Conservation (phyloP, 2,113 vertebrate genomes). For the Cottus gobio region DNA sequence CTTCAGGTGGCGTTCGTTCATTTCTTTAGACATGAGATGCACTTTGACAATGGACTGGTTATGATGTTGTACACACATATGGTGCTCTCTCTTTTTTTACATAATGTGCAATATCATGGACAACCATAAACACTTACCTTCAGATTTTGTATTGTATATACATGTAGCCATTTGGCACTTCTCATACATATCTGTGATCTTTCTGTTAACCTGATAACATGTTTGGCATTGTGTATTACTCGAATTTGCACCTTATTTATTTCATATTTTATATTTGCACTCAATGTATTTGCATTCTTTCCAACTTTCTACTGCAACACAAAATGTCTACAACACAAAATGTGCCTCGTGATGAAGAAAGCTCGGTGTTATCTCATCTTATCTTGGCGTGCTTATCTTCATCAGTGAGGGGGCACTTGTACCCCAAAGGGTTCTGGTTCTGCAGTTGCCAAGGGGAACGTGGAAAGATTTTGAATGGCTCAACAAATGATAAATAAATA, state of each 20-base stretch:
- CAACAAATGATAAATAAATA: background rate
- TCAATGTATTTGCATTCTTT: background rate
- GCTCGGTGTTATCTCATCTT: background rate
- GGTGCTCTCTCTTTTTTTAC: background rate
- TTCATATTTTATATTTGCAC: background rate
- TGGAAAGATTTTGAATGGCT: background rate
- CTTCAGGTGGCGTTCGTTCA: background rate
- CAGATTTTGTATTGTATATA: background rate
- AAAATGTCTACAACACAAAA: background rate
- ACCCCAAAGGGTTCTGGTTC: background rate
- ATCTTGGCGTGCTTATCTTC: background rate
- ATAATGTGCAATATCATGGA: background rate
- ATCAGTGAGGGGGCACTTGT: background rate
- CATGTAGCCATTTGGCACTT: background rate
- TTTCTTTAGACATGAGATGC: slow-evolving; percentile 11
- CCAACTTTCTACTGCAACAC: background rate
- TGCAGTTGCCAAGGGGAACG: background rate
- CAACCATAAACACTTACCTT: background rate
- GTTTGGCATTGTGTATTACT: background rate
- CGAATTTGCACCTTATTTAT: background rate
- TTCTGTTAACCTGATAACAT: background rate
- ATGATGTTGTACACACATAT: background rate
- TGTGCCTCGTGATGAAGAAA: background rate
- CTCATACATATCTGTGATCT: background rate
- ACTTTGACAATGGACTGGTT: slow-evolving; percentile 68